Percentiles rank a stretch among this genome's conserved stretches.
Conservation (phyloP, 2,888 invertebrate species). For the Polymixis lichenea region DNA sequence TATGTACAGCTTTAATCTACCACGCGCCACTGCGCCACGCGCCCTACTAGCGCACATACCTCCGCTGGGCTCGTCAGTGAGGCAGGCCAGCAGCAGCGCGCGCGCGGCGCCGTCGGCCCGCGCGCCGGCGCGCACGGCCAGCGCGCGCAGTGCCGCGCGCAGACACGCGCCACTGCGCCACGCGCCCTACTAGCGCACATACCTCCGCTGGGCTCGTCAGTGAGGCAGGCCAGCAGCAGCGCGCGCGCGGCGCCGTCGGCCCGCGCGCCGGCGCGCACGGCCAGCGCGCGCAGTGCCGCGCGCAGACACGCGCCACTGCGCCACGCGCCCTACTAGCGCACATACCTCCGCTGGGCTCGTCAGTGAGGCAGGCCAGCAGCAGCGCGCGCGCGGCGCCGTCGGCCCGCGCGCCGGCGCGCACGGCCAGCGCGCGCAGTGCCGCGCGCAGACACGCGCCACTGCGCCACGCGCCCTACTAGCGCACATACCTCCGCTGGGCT, state of each 20-base stretch:
- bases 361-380: slow-evolving; percentile 62
- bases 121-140: background rate
- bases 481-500: slow-evolving; percentile 58
- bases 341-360: slow-evolving; percentile 58
- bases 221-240: slow-evolving; percentile 7
- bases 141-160: background rate
- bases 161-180: no score
- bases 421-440: slow-evolving; percentile 75
- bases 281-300: background rate
- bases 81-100: slow-evolving; percentile 2
- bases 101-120: background rate
- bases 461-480: no score
- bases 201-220: background rate
- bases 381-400: slow-evolving; percentile 36
- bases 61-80: background rate
- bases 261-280: background rate
- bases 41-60: background rate
- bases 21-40: no score
- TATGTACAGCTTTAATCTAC: background rate
- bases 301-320: no score
- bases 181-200: background rate
- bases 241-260: background rate
- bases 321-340: background rate
- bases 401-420: slow-evolving; percentile 57
- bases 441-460: background rate